Conservation (phyloP, 2,888 invertebrate species). For the Hartigia nigra region DNA sequence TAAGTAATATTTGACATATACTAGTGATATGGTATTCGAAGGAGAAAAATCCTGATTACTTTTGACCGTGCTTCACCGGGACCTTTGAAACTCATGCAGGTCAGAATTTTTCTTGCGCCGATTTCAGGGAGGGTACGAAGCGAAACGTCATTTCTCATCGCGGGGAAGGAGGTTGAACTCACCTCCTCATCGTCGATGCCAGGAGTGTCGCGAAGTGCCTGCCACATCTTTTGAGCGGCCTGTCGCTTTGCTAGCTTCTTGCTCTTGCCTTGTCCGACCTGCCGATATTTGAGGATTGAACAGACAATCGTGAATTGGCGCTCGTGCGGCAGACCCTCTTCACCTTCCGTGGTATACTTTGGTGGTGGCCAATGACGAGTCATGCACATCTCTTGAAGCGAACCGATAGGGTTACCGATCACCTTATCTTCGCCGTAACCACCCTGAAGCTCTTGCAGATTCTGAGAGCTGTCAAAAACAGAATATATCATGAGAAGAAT, state of each 20-base stretch:
- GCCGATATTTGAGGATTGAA: conserved; percentile 85
- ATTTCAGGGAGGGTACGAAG: not conserved
- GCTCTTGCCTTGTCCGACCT: conserved; percentile 90
- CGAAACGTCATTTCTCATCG: not conserved
- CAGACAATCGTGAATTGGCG: conserved; percentile 94
- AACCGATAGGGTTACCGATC: conserved; percentile 94
- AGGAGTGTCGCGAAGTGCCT: conserved; percentile 81
- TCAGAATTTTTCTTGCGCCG: not conserved
- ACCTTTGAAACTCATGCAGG: not conserved
- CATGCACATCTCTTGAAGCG: conserved; percentile 96
- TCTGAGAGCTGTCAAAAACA: conserved; percentile 55
- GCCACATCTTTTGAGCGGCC: conserved; percentile 96
- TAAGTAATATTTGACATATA: not conserved
- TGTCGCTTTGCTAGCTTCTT: conserved; percentile 97
- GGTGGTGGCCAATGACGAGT: conserved; percentile 96
- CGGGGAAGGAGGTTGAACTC: conserved; percentile 47
- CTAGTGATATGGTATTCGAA: not conserved
- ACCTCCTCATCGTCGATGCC: conserved; percentile 83
- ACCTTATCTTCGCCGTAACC: conserved; percentile 78
- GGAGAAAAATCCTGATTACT: not conserved
- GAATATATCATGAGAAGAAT: not conserved
- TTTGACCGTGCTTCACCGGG: not conserved
- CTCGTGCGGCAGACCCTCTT: conserved; percentile 92
- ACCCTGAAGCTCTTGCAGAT: conserved; percentile 60
- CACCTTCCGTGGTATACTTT: conserved; percentile 88